phyloP scores from a whole-genome alignment of 1,140 invertebrate species.

The Hormaphis cornu region DNA sequence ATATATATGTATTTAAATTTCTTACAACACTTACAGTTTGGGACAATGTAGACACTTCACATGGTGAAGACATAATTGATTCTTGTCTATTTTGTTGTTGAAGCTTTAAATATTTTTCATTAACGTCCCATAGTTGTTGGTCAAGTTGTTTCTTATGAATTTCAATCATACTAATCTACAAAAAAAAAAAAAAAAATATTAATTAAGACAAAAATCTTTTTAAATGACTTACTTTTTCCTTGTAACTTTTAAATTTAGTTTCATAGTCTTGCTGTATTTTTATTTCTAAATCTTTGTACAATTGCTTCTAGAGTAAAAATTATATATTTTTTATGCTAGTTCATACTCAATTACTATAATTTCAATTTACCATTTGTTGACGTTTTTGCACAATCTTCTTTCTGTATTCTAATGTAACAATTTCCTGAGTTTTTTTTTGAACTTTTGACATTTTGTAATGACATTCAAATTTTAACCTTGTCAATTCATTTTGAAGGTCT shows the following conservation, averaged over 20 bases:
- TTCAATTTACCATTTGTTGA: constrained; percentile 14
- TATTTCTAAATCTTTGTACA: constrained; percentile 15
- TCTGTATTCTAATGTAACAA: constrained; percentile 17
- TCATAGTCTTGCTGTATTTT: constrained; percentile 29
- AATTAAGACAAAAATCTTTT: too few relatives aligned
- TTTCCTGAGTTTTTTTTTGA: constrained; percentile 22
- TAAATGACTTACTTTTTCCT: constrained; percentile 22
- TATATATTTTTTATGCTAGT: too few relatives aligned
- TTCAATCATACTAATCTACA: constrained; percentile 33
- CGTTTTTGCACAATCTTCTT: constrained; percentile 20
- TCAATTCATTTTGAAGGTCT: not conserved
- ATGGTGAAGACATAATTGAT: not conserved
- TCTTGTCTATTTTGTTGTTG: constrained; percentile 34
- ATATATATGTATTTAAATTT: not conserved
- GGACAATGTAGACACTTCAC: not conserved
- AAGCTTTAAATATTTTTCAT: constrained; percentile 35
- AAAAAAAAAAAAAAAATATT: too few relatives aligned
- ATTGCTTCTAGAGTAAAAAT: constrained; percentile 26
- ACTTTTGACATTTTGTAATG: constrained; percentile 22
- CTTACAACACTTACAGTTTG: not conserved
- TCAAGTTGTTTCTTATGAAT: constrained; percentile 33
- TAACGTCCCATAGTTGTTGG: constrained; percentile 35
- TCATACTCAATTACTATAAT: too few relatives aligned
- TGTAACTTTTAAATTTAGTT: constrained; percentile 1
- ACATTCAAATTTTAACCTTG: not conserved